phyloP scores from a whole-genome alignment of 2,888 invertebrate species.

The Caenorhabditis sp. region DNA sequence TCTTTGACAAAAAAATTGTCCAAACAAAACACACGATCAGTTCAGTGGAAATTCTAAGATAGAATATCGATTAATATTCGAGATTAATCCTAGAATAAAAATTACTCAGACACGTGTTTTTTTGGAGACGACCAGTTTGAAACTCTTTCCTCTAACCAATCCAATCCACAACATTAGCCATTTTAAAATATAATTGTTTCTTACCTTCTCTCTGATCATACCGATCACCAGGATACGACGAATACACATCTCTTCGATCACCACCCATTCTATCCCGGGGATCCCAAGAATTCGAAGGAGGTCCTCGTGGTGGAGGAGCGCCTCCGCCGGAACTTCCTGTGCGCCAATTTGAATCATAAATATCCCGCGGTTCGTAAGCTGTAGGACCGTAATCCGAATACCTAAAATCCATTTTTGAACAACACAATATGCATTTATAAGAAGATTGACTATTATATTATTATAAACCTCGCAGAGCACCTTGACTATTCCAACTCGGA shows the following conservation, averaged over 20 bases:
- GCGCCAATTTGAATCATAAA: not conserved
- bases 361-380: not conserved
- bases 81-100: too few relatives aligned
- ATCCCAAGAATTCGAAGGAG: not conserved
- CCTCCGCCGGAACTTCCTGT: not conserved
- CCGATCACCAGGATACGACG: not conserved
- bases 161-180: not conserved
- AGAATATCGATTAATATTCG: too few relatives aligned
- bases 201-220: conserved; percentile 42
- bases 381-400: not conserved
- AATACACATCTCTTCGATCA: not conserved
- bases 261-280: not conserved
- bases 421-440: not conserved
- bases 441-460: too few relatives aligned
- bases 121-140: not conserved
- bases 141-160: not conserved
- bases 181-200: conserved; percentile 1
- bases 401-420: not conserved
- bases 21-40: too few relatives aligned
- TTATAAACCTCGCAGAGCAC: too few relatives aligned
- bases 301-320: not conserved
- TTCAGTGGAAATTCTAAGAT: too few relatives aligned
- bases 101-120: too few relatives aligned
- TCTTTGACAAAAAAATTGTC: too few relatives aligned
- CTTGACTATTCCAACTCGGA: too few relatives aligned